A percentile compares a stretch with the other conserved stretches of the same genome.
These are phyloP conservation scores for Pocillopora verrucosa DNA, from an alignment of 64 coral and sea anemone genomes.

Conservation along the genomic window DNA sequence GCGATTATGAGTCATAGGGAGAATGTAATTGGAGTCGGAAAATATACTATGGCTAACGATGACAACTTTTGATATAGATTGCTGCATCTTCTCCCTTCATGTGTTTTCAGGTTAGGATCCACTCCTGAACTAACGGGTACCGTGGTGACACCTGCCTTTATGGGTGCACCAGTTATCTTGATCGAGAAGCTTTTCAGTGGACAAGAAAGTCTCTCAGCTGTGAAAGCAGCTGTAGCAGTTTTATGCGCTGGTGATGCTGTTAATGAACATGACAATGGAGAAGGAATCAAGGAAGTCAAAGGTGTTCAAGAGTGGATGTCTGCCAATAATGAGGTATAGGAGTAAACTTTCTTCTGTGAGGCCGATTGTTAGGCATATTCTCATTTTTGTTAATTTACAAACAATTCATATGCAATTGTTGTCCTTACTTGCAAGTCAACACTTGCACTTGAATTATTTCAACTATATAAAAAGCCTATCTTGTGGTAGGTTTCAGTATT, in stretches of 20 bases:
- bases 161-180: slow-evolving; percentile 87
- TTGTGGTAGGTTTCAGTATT: no score
- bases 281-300: background rate
- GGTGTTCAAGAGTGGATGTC: background rate
- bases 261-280: background rate
- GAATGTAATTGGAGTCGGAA: background rate
- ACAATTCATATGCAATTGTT: no score
- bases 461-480: no score
- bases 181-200: slow-evolving; percentile 68
- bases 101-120: slow-evolving; percentile 48
- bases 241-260: background rate
- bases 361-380: no score
- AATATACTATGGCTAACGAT: background rate
- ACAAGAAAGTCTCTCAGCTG: slow-evolving; percentile 33
- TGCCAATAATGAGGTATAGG: background rate
- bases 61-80: background rate
- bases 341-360: no score
- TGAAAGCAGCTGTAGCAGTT: slow-evolving; percentile 38
- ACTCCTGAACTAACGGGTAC: slow-evolving; percentile 43
- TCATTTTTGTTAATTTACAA: no score
- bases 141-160: slow-evolving; percentile 59
- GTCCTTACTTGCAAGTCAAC: no score
- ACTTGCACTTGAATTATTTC: no score
- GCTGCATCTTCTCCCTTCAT: background rate
- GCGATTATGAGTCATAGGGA: background rate